Evolutionary conservation across 2,888 invertebrate species (phyloP).

Genomic region (Rhamnusium bicolor): DNA sequence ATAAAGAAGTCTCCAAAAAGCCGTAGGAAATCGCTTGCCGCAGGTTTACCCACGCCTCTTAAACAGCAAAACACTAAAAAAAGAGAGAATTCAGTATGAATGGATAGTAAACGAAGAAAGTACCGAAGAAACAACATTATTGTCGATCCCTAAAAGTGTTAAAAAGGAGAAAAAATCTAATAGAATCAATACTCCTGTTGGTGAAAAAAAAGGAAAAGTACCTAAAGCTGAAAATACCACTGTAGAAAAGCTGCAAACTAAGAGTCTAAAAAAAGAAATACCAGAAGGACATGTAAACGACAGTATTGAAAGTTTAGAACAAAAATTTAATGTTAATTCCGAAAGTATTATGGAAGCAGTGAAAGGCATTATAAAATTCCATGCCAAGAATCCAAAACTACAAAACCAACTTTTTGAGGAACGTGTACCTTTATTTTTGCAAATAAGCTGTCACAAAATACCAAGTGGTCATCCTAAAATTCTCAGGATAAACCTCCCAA

Average conservation of each 20-base stretch:
- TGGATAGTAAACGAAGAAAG: not conserved
- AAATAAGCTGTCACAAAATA: conserved; percentile 78
- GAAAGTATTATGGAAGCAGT: conserved; percentile 47
- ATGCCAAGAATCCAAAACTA: conserved; percentile 61
- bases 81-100: not conserved
- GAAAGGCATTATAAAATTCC: conserved; percentile 61
- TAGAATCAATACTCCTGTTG: not conserved
- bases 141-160: not conserved
- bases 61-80: not conserved
- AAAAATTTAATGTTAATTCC: conserved; percentile 37
- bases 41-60: conserved; percentile 20
- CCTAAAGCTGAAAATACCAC: not conserved
- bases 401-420: conserved; percentile 73
- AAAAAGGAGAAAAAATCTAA: not conserved
- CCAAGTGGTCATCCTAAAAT: conserved; percentile 75
- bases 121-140: not conserved
- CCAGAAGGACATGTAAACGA: not conserved
- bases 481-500: conserved; percentile 76
- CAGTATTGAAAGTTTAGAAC: not conserved
- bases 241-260: not conserved
- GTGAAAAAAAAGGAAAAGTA: not conserved
- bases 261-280: not conserved
- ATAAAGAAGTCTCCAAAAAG: conserved; percentile 16
- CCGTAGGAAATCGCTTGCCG: conserved; percentile 28
- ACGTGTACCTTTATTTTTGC: conserved; percentile 75